Evolutionary conservation across 2,797 vertebrate species (phyloP).

Genomic region (Clarias pachynema): DNA sequence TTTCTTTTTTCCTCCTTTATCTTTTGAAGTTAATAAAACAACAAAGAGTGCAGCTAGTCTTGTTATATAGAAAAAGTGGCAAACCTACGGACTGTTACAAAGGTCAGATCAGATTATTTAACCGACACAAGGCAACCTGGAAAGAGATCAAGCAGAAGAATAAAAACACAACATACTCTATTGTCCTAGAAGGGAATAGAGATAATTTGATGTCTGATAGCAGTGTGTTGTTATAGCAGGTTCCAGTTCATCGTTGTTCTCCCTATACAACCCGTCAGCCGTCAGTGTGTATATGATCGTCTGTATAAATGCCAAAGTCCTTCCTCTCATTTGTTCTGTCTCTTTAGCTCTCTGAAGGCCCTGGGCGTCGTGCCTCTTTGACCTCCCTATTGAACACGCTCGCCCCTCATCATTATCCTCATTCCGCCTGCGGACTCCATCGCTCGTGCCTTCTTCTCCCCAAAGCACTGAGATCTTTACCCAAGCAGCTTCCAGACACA

Average conservation of each 20-base stretch:
- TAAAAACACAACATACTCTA: not conserved
- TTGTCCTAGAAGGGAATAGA: not conserved
- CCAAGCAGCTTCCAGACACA: slow-evolving; percentile 35
- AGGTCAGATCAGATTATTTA: not conserved
- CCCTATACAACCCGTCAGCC: slow-evolving; percentile 15
- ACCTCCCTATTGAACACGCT: slow-evolving; percentile 73
- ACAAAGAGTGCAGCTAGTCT: not conserved
- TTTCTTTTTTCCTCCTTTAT: not conserved
- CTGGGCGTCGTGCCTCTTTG: slow-evolving; percentile 69
- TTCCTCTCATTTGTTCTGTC: slow-evolving; percentile 60
- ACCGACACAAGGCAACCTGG: not conserved
- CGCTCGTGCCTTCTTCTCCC: slow-evolving; percentile 46
- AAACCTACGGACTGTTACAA: not conserved
- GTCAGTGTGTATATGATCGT: slow-evolving; percentile 56
- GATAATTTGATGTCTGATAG: not conserved
- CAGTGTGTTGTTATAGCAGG: not conserved
- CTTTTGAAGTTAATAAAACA: not conserved
- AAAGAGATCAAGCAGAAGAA: not conserved
- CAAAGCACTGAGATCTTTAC: slow-evolving; percentile 50
- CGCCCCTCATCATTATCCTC: slow-evolving; percentile 70
- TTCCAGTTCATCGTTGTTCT: not conserved
- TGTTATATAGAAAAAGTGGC: not conserved
- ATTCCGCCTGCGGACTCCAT: slow-evolving; percentile 61
- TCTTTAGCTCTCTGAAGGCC: slow-evolving; percentile 67
- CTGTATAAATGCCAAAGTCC: slow-evolving; percentile 73